phyloP scores from a whole-genome alignment of 1,140 invertebrate genomes.

The Pissodes strobi region DNA sequence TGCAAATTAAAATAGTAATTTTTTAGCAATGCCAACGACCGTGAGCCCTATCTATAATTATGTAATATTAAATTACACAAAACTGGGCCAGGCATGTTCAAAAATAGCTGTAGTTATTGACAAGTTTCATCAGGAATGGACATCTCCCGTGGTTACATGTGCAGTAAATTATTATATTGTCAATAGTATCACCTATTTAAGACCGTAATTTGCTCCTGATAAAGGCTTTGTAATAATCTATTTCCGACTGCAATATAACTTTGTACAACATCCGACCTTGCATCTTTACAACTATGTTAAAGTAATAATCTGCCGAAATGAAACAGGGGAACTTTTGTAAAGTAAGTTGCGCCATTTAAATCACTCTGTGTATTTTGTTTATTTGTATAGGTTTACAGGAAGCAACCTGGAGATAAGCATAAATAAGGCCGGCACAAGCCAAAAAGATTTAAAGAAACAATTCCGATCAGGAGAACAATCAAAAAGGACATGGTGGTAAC shows the following conservation, averaged over 20 bases:
- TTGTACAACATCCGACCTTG: background rate
- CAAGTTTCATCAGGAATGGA: too few relatives aligned
- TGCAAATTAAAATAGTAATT: too few relatives aligned
- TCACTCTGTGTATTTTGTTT: slow-evolving; percentile 17
- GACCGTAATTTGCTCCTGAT: too few relatives aligned
- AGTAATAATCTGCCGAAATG: background rate
- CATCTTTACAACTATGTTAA: background rate
- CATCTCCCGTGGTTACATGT: too few relatives aligned
- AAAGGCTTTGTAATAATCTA: background rate
- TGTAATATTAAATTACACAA: too few relatives aligned
- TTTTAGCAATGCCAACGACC: too few relatives aligned
- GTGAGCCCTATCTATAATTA: too few relatives aligned
- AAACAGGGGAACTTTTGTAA: background rate
- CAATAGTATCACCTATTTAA: too few relatives aligned
- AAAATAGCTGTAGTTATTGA: too few relatives aligned
- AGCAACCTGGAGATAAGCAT: slow-evolving; percentile 9
- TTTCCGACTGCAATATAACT: background rate
- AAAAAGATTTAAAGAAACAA: slow-evolving; percentile 9
- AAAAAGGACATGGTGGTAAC: slow-evolving; percentile 16
- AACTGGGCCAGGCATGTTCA: too few relatives aligned
- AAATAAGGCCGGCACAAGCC: slow-evolving; percentile 15
- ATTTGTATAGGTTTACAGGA: slow-evolving; percentile 16
- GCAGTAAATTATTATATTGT: too few relatives aligned
- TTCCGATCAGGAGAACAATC: slow-evolving; percentile 3
- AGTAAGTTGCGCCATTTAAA: slow-evolving; percentile 5